Conservation (phyloP, 2,797 vertebrate genomes). For the Epinephelus coioides region DNA sequence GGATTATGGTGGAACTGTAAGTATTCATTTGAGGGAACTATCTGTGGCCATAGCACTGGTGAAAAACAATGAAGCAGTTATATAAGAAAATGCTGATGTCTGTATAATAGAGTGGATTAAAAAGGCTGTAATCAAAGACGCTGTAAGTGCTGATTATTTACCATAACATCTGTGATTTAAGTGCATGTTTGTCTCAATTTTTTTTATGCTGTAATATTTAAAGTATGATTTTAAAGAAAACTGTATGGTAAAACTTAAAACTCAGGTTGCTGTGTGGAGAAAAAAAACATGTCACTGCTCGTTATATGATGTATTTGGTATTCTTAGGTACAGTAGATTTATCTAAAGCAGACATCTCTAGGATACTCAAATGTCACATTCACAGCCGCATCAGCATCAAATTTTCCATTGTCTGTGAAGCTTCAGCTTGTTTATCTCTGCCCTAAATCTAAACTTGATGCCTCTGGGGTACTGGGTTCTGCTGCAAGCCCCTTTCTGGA, state of each 20-base stretch:
- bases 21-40: conserved; percentile 43
- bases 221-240: background rate
- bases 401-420: conserved; percentile 65
- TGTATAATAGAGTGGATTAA: background rate
- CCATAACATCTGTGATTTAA: background rate
- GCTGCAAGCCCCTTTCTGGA: conserved; percentile 54
- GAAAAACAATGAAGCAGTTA: background rate
- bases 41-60: background rate
- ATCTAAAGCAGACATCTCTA: conserved; percentile 54
- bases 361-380: conserved; percentile 30
- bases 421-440: conserved; percentile 65
- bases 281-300: background rate
- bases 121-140: background rate
- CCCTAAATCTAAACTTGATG: conserved; percentile 71
- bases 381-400: conserved; percentile 18
- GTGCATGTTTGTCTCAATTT: background rate
- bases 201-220: background rate
- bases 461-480: conserved; percentile 44
- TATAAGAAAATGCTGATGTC: background rate
- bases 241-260: background rate
- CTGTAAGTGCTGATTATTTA: background rate
- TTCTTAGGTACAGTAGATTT: background rate
- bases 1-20: conserved; percentile 55
- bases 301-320: background rate
- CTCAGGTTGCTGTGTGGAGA: background rate